These are phyloP conservation scores for Actenoides lindsayi DNA, from an alignment of 2,113 vertebrate species.

Conservation along the genomic window DNA sequence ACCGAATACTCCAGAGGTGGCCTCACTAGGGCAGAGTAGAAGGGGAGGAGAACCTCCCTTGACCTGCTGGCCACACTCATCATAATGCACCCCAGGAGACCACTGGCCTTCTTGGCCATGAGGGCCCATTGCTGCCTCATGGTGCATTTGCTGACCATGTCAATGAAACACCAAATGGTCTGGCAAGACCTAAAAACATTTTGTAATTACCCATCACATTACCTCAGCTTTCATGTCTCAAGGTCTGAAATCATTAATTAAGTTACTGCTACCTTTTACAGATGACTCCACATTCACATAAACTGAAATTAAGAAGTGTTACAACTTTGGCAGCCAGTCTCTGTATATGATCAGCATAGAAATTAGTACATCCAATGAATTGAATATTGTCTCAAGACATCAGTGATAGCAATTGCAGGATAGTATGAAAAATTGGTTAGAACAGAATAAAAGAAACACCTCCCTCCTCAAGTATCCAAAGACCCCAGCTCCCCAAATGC, in stretches of 20 bases:
- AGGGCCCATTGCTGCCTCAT: neutral
- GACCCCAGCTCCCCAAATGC: neutral
- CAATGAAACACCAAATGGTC: neutral
- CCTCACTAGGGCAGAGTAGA: too few relatives aligned
- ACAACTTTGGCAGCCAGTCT: neutral
- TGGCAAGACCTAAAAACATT: neutral
- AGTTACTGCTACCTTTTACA: slow-evolving; percentile 2
- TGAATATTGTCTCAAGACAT: slow-evolving; percentile 6
- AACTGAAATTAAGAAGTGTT: slow-evolving; percentile 1
- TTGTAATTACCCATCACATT: neutral
- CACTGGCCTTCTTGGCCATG: too few relatives aligned
- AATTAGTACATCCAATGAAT: neutral
- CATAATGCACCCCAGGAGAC: too few relatives aligned
- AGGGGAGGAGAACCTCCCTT: too few relatives aligned
- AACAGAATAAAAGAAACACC: neutral
- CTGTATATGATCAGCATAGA: neutral
- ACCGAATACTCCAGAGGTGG: neutral
- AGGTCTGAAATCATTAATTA: neutral
- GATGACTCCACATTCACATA: neutral
- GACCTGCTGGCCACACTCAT: too few relatives aligned
- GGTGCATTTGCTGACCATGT: neutral
- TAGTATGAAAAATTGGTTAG: neutral
- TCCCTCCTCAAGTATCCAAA: neutral
- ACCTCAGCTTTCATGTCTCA: neutral
- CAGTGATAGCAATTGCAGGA: neutral